These are phyloP conservation scores for Lithophane ornitopus DNA, from an alignment of 2,888 invertebrate genomes.

Conservation along the genomic window DNA sequence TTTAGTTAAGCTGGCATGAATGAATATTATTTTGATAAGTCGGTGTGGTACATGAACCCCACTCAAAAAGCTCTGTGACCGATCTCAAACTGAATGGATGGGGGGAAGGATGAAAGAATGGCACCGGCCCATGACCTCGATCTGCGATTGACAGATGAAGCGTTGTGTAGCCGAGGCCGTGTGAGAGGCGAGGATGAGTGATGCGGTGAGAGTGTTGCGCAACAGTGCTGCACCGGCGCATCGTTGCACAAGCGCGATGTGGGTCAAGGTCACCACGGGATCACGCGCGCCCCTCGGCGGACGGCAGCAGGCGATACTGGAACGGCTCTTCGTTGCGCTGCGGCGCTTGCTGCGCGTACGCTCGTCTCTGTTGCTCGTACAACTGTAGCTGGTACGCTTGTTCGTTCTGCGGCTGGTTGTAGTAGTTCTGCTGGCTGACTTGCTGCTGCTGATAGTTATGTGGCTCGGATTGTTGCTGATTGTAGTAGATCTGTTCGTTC, in stretches of 20 bases:
- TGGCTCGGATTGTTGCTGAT: conserved; percentile 47
- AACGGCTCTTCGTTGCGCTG: conserved; percentile 69
- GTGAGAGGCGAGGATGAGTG: conserved; percentile 58
- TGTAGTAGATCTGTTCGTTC: conserved; percentile 59
- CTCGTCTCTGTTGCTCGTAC: conserved; percentile 60
- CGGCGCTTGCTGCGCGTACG: conserved; percentile 48
- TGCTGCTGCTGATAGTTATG: conserved; percentile 55
- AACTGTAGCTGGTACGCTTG: conserved; percentile 52
- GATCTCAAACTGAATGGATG: conserved; percentile 1
- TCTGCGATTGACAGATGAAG: conserved; percentile 29
- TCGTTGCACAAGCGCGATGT: conserved; percentile 74
- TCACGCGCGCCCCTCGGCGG: conserved; percentile 63
- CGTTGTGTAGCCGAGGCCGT: conserved; percentile 31
- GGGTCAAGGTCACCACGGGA: conserved; percentile 87
- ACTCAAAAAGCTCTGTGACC: conserved; percentile 33
- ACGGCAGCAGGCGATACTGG: conserved; percentile 75
- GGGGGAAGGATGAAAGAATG: conserved; percentile 36
- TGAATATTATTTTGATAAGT: conserved; percentile 2
- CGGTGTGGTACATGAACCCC: not conserved
- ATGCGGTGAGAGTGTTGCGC: conserved; percentile 51
- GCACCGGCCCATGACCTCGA: conserved; percentile 41
- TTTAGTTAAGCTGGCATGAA: conserved; percentile 16
- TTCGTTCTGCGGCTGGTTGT: conserved; percentile 57
- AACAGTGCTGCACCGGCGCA: conserved; percentile 65
- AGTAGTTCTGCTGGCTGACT: conserved; percentile 28